phyloP scores from a whole-genome alignment of 1,140 invertebrate genomes.

The Brachystomella parvula region DNA sequence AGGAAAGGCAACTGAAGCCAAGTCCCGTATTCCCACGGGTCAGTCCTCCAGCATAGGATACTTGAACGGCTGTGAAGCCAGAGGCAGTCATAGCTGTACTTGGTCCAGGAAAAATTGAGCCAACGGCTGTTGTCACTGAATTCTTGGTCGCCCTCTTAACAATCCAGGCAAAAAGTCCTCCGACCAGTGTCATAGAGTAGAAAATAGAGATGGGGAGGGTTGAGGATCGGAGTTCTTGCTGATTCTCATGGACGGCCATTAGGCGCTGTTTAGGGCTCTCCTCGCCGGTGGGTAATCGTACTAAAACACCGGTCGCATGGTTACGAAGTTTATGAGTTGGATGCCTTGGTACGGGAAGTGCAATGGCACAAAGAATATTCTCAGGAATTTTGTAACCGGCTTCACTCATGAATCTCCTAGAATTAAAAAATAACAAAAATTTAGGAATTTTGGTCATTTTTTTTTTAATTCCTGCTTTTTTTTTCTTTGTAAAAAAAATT shows the following conservation, averaged over 20 bases:
- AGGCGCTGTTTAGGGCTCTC: background rate
- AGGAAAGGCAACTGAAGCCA: too few relatives aligned
- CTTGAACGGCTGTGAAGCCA: background rate
- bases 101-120: slow-evolving; percentile 1
- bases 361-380: background rate
- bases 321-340: slow-evolving; percentile 1
- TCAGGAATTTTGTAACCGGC: background rate
- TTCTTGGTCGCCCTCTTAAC: background rate
- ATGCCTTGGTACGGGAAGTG: slow-evolving; percentile 1
- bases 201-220: background rate
- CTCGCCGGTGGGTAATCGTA: background rate
- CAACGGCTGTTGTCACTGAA: background rate
- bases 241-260: background rate
- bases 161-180: slow-evolving; percentile 7
- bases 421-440: background rate
- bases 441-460: background rate
- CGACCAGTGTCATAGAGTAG: background rate
- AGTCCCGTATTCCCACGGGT: background rate
- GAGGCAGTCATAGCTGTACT: background rate
- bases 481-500: too few relatives aligned
- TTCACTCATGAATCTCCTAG: background rate
- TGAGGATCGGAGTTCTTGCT: background rate
- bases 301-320: background rate
- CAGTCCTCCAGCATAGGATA: background rate
- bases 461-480: background rate